These are phyloP conservation scores for Gastrophryne carolinensis DNA, from an alignment of 2,797 vertebrate species.

Conservation along the genomic window DNA sequence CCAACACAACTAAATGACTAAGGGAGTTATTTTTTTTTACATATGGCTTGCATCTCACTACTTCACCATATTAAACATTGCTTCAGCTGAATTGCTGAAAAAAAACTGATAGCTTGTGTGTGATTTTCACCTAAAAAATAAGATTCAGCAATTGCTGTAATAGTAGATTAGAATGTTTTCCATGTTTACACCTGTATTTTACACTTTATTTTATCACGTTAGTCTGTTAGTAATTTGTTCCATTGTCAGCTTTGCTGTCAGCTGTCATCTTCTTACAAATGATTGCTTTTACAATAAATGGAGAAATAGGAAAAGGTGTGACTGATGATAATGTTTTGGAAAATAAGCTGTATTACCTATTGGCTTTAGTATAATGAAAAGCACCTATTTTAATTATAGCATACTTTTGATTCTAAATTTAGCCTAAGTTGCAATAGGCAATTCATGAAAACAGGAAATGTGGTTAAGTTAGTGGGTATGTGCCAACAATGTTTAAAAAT, in stretches of 20 bases:
- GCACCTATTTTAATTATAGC: slow-evolving; percentile 47
- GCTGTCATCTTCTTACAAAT: slow-evolving; percentile 6
- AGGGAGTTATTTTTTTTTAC: too few species aligned
- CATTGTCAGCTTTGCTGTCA: not conserved
- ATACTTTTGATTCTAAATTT: slow-evolving; percentile 68
- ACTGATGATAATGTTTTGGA: slow-evolving; percentile 40
- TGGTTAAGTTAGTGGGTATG: slow-evolving; percentile 73
- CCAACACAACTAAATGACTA: too few species aligned
- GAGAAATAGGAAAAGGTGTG: slow-evolving; percentile 8
- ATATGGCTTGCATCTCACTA: too few species aligned
- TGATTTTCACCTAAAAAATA: too few species aligned
- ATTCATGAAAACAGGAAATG: slow-evolving; percentile 79
- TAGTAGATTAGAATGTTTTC: too few species aligned
- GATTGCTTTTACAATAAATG: slow-evolving; percentile 40
- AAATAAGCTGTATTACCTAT: slow-evolving; percentile 15
- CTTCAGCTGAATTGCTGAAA: too few species aligned
- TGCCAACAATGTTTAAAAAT: slow-evolving; percentile 73
- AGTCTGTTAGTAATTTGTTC: too few species aligned
- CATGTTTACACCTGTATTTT: too few species aligned
- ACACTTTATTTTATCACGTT: too few species aligned
- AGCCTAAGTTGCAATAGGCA: slow-evolving; percentile 61
- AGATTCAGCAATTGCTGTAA: too few species aligned
- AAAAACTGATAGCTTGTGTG: too few species aligned
- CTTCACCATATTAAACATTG: too few species aligned
- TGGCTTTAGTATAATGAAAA: slow-evolving; percentile 13